A percentile compares a stretch with the other conserved stretches of the same genome.
phyloP scores from a whole-genome alignment of 2,797 vertebrate genomes.

The Poeciliopsis presidionis region DNA sequence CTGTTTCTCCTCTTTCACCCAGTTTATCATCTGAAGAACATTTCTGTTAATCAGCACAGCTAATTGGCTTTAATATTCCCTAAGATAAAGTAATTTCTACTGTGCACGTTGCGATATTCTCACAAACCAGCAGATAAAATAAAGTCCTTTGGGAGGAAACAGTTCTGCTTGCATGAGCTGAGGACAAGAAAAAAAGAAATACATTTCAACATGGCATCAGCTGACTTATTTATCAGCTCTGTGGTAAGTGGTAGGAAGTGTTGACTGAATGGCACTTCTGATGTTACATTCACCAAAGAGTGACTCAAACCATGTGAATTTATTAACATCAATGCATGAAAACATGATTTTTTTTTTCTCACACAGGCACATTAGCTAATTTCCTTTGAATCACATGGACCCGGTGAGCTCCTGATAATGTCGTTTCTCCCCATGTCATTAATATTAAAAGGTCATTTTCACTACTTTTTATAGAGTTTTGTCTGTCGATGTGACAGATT shows the following conservation, averaged over 20 bases:
- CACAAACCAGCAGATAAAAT: constrained; percentile 25
- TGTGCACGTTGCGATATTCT: constrained; percentile 11
- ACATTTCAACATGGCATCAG: constrained; percentile 56
- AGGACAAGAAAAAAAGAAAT: constrained; percentile 16
- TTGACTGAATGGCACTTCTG: constrained; percentile 62
- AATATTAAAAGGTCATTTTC: constrained; percentile 72
- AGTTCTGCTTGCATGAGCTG: constrained; percentile 38
- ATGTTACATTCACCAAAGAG: constrained; percentile 58
- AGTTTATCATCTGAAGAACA: constrained; percentile 25
- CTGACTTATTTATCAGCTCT: constrained; percentile 46
- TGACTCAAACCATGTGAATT: constrained; percentile 50
- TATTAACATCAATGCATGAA: constrained; percentile 61
- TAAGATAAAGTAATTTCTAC: constrained; percentile 30
- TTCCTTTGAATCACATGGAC: constrained; percentile 40
- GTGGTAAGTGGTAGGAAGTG: constrained; percentile 52
- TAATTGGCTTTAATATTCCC: constrained; percentile 25
- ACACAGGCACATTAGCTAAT: constrained; percentile 37
- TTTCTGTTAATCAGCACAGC: constrained; percentile 14
- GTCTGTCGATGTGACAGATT: constrained; percentile 59
- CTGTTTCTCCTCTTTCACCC: constrained; percentile 27
- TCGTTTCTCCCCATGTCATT: constrained; percentile 64
- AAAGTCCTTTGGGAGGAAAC: constrained; percentile 36
- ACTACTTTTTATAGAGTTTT: constrained; percentile 37
- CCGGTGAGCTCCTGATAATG: constrained; percentile 58
- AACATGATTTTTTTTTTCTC: constrained; percentile 38